Percentiles rank a stretch among this genome's conserved stretches.
Evolutionary conservation across 2,888 invertebrate species (phyloP).

Genomic region (Philhelius pedissequus): DNA sequence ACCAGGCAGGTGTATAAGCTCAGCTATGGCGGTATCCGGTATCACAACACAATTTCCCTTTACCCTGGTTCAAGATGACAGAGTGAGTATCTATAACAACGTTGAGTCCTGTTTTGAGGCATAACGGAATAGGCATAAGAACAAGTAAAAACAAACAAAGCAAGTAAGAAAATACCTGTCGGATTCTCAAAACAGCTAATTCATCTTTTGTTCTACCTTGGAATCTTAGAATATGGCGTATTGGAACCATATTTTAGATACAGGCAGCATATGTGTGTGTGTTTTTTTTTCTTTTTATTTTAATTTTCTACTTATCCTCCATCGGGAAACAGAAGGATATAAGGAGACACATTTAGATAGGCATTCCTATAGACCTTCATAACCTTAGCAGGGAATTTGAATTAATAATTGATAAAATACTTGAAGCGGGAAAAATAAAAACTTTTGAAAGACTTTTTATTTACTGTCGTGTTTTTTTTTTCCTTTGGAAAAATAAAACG

Average conservation of each 20-base stretch:
- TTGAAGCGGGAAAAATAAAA: background rate
- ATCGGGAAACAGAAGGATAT: background rate
- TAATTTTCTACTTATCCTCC: background rate
- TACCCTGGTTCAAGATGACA: background rate
- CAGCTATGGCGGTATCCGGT: background rate
- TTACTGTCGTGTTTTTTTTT: constrained; percentile 23
- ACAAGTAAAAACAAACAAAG: background rate
- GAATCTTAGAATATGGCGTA: background rate
- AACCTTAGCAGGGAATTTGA: constrained; percentile 1
- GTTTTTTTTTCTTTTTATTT: background rate
- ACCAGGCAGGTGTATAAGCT: background rate
- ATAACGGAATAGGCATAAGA: background rate
- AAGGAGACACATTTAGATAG: background rate
- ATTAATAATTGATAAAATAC: constrained; percentile 55
- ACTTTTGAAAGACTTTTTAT: constrained; percentile 37
- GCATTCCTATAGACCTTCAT: background rate
- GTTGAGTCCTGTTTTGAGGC: background rate
- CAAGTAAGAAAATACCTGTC: constrained; percentile 19
- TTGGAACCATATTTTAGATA: background rate
- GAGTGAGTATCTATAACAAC: background rate
- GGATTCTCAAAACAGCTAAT: constrained; percentile 43
- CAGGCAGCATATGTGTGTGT: background rate
- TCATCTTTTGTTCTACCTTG: constrained; percentile 53
- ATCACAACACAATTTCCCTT: background rate
- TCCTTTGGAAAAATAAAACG: background rate